Evolutionary conservation across 2,797 vertebrate species (phyloP).

Genomic region (Borostomias antarcticus): DNA sequence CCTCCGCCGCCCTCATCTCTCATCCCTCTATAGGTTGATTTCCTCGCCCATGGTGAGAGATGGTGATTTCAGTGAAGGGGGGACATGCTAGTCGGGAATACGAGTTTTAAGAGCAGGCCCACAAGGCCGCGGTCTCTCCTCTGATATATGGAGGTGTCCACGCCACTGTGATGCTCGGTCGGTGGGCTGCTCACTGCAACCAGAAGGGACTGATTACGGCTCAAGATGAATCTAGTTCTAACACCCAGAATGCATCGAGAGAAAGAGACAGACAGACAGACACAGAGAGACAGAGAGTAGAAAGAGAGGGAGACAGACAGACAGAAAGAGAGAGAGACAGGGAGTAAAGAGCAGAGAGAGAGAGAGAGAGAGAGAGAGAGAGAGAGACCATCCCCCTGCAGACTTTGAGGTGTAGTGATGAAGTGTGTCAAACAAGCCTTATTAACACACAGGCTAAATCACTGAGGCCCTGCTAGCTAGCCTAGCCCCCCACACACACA

Average conservation of each 20-base stretch:
- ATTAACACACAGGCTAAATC: slow-evolving; percentile 64
- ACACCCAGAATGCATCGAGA: slow-evolving; percentile 19
- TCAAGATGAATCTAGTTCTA: slow-evolving; percentile 54
- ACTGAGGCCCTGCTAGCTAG: slow-evolving; percentile 38
- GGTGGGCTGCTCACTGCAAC: slow-evolving; percentile 49
- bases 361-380: slow-evolving; percentile 25
- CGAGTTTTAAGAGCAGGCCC: neutral
- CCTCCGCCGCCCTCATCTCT: slow-evolving; percentile 23
- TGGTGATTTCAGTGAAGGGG: slow-evolving; percentile 31
- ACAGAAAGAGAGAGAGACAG: too few species aligned
- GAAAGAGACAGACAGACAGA: neutral
- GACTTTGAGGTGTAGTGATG: slow-evolving; percentile 67
- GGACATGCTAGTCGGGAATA: slow-evolving; percentile 45
- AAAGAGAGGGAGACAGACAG: too few species aligned
- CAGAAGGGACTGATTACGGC: slow-evolving; percentile 60
- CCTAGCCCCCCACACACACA: slow-evolving; percentile 53
- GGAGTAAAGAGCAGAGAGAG: too few species aligned
- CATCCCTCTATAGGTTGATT: slow-evolving; percentile 4
- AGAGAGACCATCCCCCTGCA: slow-evolving; percentile 46
- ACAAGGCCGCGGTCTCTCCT: slow-evolving; percentile 41
- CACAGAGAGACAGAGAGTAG: slow-evolving; percentile 10
- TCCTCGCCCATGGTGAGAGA: slow-evolving; percentile 12
- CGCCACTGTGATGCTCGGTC: slow-evolving; percentile 27
- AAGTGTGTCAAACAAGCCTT: slow-evolving; percentile 71
- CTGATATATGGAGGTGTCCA: slow-evolving; percentile 56